Base-by-base conservation (phyloP, 2,113 vertebrate genomes). In the Phainopepla nitens region DNA sequence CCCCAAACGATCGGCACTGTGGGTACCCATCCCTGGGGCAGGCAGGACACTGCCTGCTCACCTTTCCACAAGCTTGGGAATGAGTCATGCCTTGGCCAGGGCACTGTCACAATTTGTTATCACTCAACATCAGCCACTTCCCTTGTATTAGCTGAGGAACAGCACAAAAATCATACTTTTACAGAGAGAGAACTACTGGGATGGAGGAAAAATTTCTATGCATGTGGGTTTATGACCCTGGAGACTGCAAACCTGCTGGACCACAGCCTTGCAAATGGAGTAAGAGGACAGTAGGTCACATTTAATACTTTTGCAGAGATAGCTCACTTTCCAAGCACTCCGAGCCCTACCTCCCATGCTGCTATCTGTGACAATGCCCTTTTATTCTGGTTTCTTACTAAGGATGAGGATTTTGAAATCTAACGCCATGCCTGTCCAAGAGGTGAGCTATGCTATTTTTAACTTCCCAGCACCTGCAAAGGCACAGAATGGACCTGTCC, bases 1-100 rank as follows among this genome's bases (percentile, higher is more conserved):
- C 13, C 54, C 31, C 2, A 0, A 1, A 24, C 1, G 29, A 29
- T 45, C 11, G 0, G 0, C 6, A 0, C 11, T 33, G 20, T 0
- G 50, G 49, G 31, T 42, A 14, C 18, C 41, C 24, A 4, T 24
- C 33, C 11, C 11, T 31, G 6, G 33, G 15, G 19, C 0, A 0
- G 42, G 69, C 28, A 82, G 31, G 24, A 22, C 18, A 6, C 9
- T 0, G 0, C 19, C 56, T 68, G 10, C 28, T 79, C 23, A 25
- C 18, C 21, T 24, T 66, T 70, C 39, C 60, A 20, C 29, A 15
- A n/a, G 21, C 35, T 41, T 45, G 17, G 44, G 17, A n/a, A 29
- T 28, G 66, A 76, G 17, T 6, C 0, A 0, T 53, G 53, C 15
- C 50, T 61, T 44, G 39, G 36, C 54, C 68, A 56, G 66, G 41